Percentiles rank a stretch among this genome's conserved stretches.
Conservation (phyloP, 2,797 vertebrate genomes). For the Avahi laniger region DNA sequence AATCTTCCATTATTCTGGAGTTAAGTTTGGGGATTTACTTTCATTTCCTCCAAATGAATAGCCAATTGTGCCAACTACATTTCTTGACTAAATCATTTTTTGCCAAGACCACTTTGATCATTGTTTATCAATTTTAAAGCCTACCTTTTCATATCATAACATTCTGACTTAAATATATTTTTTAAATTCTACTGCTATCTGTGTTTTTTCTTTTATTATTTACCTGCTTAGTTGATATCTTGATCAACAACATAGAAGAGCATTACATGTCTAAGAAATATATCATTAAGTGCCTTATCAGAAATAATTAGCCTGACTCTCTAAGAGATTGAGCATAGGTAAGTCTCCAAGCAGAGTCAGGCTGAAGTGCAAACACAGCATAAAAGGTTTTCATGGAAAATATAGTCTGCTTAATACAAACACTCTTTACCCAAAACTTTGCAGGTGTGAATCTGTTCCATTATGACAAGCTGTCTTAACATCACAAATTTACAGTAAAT, state of each 20-base stretch:
- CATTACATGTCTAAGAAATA: not conserved
- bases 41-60: not conserved
- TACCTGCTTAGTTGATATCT: not conserved
- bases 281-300: not conserved
- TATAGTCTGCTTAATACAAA: not conserved
- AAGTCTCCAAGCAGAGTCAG: not conserved
- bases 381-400: not conserved
- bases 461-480: not conserved
- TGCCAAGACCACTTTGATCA: not conserved
- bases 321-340: not conserved
- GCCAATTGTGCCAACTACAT: not conserved
- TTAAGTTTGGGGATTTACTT: not conserved
- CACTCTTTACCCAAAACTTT: not conserved
- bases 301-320: not conserved
- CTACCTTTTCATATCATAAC: not conserved
- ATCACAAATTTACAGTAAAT: not conserved
- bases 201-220: not conserved
- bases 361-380: not conserved
- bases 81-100: not conserved
- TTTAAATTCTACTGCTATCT: not conserved
- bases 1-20: not conserved
- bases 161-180: not conserved
- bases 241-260: not conserved
- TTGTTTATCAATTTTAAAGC: not conserved
- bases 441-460: not conserved